phyloP scores from a whole-genome alignment of 2,888 invertebrate genomes.

The Sialis fuliginosa region DNA sequence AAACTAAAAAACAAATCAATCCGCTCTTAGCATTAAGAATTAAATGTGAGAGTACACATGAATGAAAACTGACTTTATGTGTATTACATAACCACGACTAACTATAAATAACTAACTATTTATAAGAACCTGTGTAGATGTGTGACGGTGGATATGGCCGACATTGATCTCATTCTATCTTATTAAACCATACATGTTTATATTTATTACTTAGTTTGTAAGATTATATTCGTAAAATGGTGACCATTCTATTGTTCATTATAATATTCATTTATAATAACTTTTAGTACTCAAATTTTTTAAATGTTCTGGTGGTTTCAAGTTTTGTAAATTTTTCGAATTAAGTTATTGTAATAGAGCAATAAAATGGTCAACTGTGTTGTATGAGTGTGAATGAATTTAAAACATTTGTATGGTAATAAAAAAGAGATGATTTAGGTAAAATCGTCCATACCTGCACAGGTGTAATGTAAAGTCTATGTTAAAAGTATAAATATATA shows the following conservation, averaged over 20 bases:
- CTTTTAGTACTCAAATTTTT: no score
- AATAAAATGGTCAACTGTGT: no score
- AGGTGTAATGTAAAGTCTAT: conserved; percentile 4
- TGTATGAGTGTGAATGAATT: not conserved
- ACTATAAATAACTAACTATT: conserved; percentile 2
- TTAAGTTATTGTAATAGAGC: no score
- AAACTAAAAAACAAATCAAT: not conserved
- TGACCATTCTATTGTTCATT: not conserved
- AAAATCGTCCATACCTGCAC: not conserved
- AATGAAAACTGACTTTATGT: not conserved
- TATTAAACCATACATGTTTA: no score
- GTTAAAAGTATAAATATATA: conserved; percentile 1
- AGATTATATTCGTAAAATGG: not conserved
- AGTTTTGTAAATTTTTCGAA: no score
- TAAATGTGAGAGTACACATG: not conserved
- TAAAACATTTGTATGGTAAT: not conserved
- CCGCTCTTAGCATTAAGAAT: not conserved
- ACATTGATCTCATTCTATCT: not conserved
- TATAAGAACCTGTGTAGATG: conserved; percentile 1
- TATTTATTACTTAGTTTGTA: no score
- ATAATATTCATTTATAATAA: not conserved
- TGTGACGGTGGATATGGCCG: not conserved
- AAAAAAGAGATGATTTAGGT: not conserved
- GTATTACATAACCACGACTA: conserved; percentile 1
- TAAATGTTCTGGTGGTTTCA: no score